Percentiles rank a stretch among this genome's conserved stretches.
Conservation (phyloP, 2,797 vertebrate species). For the Schizothorax lantsangensis region DNA sequence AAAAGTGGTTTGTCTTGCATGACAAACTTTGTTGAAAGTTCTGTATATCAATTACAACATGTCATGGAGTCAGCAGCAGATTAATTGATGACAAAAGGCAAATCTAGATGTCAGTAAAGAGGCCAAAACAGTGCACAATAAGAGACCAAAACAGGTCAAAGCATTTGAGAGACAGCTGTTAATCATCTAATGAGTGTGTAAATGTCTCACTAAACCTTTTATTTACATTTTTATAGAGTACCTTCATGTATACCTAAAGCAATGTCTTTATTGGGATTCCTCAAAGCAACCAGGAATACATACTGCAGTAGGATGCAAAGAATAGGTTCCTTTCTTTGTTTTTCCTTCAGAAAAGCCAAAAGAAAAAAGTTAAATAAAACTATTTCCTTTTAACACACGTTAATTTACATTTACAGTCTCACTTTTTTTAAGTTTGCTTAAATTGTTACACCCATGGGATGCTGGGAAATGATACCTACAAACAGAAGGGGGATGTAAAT, state of each 20-base stretch:
- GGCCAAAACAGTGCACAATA: neutral
- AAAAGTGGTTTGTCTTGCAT: constrained; percentile 16
- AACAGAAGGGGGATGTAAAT: constrained; percentile 29
- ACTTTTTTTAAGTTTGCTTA: constrained; percentile 81
- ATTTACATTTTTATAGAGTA: constrained; percentile 63
- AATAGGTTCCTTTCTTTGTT: constrained; percentile 53
- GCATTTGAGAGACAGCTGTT: neutral
- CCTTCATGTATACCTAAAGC: constrained; percentile 63
- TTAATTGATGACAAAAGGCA: constrained; percentile 15
- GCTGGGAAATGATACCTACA: constrained; percentile 49
- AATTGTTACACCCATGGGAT: constrained; percentile 84
- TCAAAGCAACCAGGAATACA: constrained; percentile 66
- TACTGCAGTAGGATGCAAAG: constrained; percentile 64
- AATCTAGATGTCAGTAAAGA: neutral
- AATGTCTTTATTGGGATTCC: constrained; percentile 63
- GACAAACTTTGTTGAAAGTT: constrained; percentile 4
- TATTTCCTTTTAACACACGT: constrained; percentile 73
- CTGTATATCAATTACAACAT: neutral
- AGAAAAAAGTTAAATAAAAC: constrained; percentile 47
- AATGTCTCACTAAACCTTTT: constrained; percentile 64
- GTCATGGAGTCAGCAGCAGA: constrained; percentile 4
- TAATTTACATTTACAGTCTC: constrained; percentile 81
- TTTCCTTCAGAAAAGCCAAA: constrained; percentile 49
- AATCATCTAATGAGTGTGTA: constrained; percentile 27
- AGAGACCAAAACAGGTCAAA: neutral